Conservation (phyloP, 2,797 vertebrate species). For the Pristis pectinata region DNA sequence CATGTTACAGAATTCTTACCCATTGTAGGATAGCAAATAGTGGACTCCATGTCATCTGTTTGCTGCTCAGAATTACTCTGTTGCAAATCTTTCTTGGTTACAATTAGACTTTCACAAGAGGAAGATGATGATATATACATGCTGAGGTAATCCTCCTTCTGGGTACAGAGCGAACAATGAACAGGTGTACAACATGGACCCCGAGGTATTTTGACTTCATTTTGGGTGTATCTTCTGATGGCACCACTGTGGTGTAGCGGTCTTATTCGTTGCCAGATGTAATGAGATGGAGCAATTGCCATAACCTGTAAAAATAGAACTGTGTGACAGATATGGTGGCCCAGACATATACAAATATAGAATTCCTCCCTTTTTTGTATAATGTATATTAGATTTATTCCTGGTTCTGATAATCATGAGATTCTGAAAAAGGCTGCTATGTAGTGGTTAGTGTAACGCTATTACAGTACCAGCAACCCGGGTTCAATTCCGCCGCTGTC, state of each 20-base stretch:
- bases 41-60: not conserved
- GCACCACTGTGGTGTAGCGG: conserved; percentile 78
- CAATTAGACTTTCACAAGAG: conserved; percentile 39
- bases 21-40: not conserved
- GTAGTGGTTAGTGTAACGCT: too few species aligned
- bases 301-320: conserved; percentile 70
- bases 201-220: conserved; percentile 54
- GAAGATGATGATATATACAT: conserved; percentile 53
- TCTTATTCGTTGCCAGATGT: conserved; percentile 78
- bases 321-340: not conserved
- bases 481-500: too few species aligned
- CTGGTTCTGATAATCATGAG: not conserved
- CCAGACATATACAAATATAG: not conserved
- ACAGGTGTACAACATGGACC: conserved; percentile 69
- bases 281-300: conserved; percentile 80
- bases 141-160: conserved; percentile 50
- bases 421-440: not conserved
- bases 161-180: conserved; percentile 59
- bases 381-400: not conserved
- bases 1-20: not conserved
- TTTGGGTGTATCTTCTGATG: conserved; percentile 59
- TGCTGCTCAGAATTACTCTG: not conserved
- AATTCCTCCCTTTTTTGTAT: not conserved
- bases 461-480: too few species aligned
- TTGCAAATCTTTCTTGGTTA: conserved; percentile 1